phyloP scores from a whole-genome alignment of 2,888 invertebrate species.

The Hanleya hanleyi region DNA sequence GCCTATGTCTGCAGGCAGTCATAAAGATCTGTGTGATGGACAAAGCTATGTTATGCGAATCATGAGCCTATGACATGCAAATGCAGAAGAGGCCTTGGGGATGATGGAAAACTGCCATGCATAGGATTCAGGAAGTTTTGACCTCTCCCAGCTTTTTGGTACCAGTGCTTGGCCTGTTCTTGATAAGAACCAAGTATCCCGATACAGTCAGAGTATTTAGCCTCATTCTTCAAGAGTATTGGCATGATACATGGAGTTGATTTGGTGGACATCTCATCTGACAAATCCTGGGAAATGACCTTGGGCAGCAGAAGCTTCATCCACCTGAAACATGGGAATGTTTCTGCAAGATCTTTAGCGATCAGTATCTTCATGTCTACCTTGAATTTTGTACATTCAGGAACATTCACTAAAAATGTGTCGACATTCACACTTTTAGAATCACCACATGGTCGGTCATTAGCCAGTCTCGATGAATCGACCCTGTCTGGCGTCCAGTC shows the following conservation, averaged over 20 bases:
- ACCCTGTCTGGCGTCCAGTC: conserved; percentile 18
- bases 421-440: background rate
- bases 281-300: conserved; percentile 15
- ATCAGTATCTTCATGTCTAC: conserved; percentile 9
- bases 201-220: conserved; percentile 30
- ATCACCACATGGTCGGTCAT: background rate
- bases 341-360: background rate
- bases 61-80: too few species aligned
- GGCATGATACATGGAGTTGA: conserved; percentile 13
- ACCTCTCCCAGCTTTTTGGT: conserved; percentile 27
- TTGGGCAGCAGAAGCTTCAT: conserved; percentile 17
- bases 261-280: conserved; percentile 16
- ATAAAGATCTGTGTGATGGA: too few species aligned
- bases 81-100: too few species aligned
- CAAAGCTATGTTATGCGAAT: too few species aligned
- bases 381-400: background rate
- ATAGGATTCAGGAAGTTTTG: too few species aligned
- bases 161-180: conserved; percentile 16
- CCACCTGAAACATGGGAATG: conserved; percentile 5
- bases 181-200: conserved; percentile 11
- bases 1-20: too few species aligned
- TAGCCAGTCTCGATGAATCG: background rate
- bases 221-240: conserved; percentile 29
- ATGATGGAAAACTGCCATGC: too few species aligned
- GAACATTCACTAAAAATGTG: conserved; percentile 3